Evolutionary conservation across 2,797 vertebrate genomes (phyloP).

Genomic region (Smutsia temminckii): DNA sequence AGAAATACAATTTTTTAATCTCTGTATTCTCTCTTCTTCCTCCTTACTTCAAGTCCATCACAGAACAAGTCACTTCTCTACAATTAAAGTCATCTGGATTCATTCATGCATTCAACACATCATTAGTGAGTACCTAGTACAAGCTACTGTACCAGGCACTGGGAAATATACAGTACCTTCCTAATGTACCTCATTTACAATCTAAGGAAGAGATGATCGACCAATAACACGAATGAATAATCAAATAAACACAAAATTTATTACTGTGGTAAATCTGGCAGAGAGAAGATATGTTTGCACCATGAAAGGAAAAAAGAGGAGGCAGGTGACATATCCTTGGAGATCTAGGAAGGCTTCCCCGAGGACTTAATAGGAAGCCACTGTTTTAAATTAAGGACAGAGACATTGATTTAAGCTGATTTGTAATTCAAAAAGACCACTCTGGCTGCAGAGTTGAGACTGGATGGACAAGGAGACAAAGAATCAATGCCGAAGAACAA

Average conservation of each 20-base stretch:
- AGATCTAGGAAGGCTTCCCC: not conserved
- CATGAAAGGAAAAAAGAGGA: not conserved
- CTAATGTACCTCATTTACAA: not conserved
- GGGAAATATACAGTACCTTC: not conserved
- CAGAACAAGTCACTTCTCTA: not conserved
- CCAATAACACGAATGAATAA: not conserved
- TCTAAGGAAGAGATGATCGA: not conserved
- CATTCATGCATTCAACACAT: not conserved
- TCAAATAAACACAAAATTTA: not conserved
- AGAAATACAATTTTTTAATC: not conserved
- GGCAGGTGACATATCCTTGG: not conserved
- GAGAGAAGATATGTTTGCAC: not conserved
- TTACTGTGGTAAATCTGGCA: not conserved
- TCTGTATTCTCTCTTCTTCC: not conserved
- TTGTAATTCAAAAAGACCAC: not conserved
- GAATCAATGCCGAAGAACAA: not conserved
- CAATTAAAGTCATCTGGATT: not conserved
- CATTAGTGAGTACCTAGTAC: not conserved
- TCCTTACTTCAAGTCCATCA: not conserved
- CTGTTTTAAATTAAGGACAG: not conserved
- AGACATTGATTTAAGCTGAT: not conserved
- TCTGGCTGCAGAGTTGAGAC: not conserved
- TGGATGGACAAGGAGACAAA: not conserved
- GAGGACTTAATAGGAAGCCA: not conserved
- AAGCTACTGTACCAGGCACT: not conserved